phyloP scores from a whole-genome alignment of 2,888 invertebrate species.

The Agrotis ipsilon region DNA sequence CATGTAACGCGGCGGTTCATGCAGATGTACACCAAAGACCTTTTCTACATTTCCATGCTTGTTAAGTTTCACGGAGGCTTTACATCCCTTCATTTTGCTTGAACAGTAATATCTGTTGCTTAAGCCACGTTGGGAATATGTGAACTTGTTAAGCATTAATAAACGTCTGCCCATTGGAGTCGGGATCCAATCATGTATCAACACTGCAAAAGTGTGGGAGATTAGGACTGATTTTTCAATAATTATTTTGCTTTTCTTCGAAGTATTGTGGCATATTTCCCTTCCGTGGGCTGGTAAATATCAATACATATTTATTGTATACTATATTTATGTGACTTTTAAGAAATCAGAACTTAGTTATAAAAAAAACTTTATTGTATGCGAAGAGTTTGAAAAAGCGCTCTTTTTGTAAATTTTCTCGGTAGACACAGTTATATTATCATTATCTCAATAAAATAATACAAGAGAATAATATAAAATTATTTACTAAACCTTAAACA shows the following conservation, averaged over 20 bases:
- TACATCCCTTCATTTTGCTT: constrained; percentile 28
- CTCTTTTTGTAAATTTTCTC: too few relatives aligned
- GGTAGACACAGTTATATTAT: too few relatives aligned
- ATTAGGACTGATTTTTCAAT: background rate
- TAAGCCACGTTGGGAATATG: constrained; percentile 27
- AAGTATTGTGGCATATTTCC: background rate
- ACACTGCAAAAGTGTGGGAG: constrained; percentile 2
- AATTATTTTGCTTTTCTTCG: background rate
- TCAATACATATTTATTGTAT: background rate
- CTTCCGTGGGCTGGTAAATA: background rate
- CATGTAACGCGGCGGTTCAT: constrained; percentile 23
- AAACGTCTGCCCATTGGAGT: constrained; percentile 31
- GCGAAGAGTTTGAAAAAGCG: too few relatives aligned
- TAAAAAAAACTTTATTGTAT: background rate
- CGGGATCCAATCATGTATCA: constrained; percentile 14
- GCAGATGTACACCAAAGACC: constrained; percentile 13
- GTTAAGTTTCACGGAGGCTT: constrained; percentile 25
- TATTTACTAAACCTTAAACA: background rate
- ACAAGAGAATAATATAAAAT: too few relatives aligned
- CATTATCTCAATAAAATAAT: too few relatives aligned
- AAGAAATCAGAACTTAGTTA: background rate
- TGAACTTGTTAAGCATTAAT: constrained; percentile 28
- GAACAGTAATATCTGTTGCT: constrained; percentile 36
- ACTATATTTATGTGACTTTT: background rate
- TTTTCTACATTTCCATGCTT: background rate